These are phyloP conservation scores for Muscidifurax raptorellus DNA, from an alignment of 1,140 invertebrate species.

Conservation along the genomic window DNA sequence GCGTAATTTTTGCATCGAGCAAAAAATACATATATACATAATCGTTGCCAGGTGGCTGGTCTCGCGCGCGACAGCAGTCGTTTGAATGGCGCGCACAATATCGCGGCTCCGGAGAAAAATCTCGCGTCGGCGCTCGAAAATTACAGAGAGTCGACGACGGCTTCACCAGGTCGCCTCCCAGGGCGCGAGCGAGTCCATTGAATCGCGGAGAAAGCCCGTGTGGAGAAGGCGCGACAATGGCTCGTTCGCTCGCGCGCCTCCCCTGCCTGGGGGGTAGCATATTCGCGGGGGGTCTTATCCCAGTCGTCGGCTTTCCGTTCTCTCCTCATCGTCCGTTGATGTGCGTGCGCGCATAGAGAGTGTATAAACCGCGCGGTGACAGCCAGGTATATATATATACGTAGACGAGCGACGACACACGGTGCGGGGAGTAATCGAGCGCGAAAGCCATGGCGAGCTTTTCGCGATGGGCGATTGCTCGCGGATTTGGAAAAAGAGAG, in stretches of 20 bases:
- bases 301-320: not conserved
- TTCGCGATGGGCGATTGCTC: conserved; percentile 13
- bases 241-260: conserved; percentile 35
- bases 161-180: conserved; percentile 69
- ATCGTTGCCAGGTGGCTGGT: not conserved
- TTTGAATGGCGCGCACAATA: no score
- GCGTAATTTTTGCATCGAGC: no score
- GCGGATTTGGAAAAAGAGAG: conserved; percentile 7
- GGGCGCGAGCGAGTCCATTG: conserved; percentile 68
- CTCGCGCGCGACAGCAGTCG: no score
- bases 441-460: not conserved
- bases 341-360: not conserved
- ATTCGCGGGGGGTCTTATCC: conserved; percentile 21
- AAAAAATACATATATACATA: no score
- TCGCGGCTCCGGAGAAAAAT: conserved; percentile 41
- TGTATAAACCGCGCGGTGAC: conserved; percentile 10
- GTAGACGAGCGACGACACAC: not conserved
- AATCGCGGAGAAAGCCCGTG: conserved; percentile 58
- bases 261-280: not conserved
- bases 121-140: conserved; percentile 70
- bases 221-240: conserved; percentile 54
- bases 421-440: not conserved
- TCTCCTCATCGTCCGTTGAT: not conserved
- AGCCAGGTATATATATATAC: not conserved
- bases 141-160: conserved; percentile 65